These are phyloP conservation scores for Montipora cactus DNA, from an alignment of 64 coral and sea anemone genomes.

Conservation along the genomic window DNA sequence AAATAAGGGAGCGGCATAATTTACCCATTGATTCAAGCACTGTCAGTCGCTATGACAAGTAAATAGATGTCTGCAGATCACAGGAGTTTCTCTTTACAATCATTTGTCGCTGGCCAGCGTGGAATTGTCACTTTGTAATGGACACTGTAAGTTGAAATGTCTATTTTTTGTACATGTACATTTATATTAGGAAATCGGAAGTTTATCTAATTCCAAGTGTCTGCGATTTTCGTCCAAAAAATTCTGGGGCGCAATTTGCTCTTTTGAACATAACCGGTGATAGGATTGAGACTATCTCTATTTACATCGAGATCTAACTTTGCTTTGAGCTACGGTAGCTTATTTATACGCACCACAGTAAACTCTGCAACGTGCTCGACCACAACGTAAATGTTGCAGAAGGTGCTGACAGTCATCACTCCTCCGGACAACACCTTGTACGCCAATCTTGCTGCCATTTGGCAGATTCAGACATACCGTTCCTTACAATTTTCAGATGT, in stretches of 20 bases:
- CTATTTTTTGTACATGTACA: too few relatives aligned
- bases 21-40: neutral
- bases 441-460: neutral
- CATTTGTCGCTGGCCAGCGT: neutral
- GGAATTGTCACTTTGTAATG: neutral
- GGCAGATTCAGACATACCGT: neutral
- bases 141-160: slow-evolving; percentile 6
- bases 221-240: too few relatives aligned
- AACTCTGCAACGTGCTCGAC: slow-evolving; percentile 17
- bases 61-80: neutral
- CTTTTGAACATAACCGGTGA: too few relatives aligned
- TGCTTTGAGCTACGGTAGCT: too few relatives aligned
- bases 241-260: too few relatives aligned
- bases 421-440: slow-evolving; percentile 18
- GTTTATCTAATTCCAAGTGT: neutral
- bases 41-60: neutral
- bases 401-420: neutral
- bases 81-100: neutral
- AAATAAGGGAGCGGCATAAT: neutral
- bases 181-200: neutral
- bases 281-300: too few relatives aligned
- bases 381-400: slow-evolving; percentile 7
- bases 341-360: slow-evolving; percentile 13
- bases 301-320: neutral
- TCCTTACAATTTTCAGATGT: too few relatives aligned